Conservation (phyloP, 1,140 invertebrate species). For the Telenomus remus region DNA sequence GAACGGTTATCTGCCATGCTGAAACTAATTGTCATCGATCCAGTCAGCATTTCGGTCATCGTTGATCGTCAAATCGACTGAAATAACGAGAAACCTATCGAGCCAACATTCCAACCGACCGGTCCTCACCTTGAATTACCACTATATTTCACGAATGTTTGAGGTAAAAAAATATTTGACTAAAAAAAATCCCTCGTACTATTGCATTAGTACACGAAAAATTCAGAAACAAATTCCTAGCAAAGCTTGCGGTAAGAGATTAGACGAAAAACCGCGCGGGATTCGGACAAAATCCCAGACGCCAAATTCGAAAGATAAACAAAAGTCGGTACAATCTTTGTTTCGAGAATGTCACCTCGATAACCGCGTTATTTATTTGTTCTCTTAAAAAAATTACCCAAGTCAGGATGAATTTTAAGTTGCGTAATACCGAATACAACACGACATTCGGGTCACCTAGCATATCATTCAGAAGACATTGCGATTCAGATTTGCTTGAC, state of each 20-base stretch:
- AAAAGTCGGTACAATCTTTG: background rate
- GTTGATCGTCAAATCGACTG: conserved; percentile 39
- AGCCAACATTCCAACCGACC: conserved; percentile 13
- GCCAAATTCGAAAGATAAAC: background rate
- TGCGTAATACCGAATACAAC: conserved; percentile 17
- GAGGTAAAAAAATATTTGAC: background rate
- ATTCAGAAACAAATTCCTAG: too few relatives aligned
- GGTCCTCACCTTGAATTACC: conserved; percentile 4
- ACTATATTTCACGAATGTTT: background rate
- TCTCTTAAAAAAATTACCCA: conserved; percentile 36
- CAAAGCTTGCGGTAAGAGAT: too few relatives aligned
- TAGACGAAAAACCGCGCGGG: too few relatives aligned
- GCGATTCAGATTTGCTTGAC: conserved; percentile 29
- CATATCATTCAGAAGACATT: conserved; percentile 42
- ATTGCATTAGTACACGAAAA: too few relatives aligned
- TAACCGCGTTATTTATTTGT: conserved; percentile 40
- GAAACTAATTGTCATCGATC: conserved; percentile 38
- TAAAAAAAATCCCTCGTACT: background rate
- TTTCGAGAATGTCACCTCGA: conserved; percentile 33
- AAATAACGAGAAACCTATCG: conserved; percentile 39
- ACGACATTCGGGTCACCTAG: conserved; percentile 30
- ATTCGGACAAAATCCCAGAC: too few relatives aligned
- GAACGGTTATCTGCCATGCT: conserved; percentile 12
- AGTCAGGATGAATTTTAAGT: conserved; percentile 28
- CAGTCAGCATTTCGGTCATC: conserved; percentile 31